Conservation (phyloP, 2,113 vertebrate genomes). For the Mastomys natalensis region DNA sequence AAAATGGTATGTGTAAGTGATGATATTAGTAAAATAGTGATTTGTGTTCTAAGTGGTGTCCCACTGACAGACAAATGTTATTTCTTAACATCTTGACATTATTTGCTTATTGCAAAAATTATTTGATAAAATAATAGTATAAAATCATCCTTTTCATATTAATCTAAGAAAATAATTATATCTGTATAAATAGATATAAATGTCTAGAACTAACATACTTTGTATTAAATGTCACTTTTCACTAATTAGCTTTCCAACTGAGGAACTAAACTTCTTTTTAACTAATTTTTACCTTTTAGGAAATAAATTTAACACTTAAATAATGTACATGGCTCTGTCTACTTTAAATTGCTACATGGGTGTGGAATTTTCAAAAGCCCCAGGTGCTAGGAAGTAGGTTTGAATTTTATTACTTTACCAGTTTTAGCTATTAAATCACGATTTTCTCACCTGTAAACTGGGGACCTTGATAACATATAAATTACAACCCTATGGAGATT, state of each 20-base stretch:
- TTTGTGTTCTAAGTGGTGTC: slow-evolving; percentile 57
- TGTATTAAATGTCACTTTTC: slow-evolving; percentile 55
- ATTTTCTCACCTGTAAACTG: slow-evolving; percentile 54
- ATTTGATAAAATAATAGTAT: slow-evolving; percentile 18
- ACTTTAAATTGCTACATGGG: slow-evolving; percentile 30
- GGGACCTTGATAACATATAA: slow-evolving; percentile 45
- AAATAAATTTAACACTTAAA: slow-evolving; percentile 49
- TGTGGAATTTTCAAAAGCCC: not conserved
- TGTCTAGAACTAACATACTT: slow-evolving; percentile 46
- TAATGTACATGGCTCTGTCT: not conserved
- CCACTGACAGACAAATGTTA: slow-evolving; percentile 54
- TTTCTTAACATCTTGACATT: slow-evolving; percentile 31
- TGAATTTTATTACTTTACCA: slow-evolving; percentile 39
- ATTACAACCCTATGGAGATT: slow-evolving; percentile 46
- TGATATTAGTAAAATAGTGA: slow-evolving; percentile 71
- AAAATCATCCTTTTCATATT: slow-evolving; percentile 58
- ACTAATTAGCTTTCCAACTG: slow-evolving; percentile 49
- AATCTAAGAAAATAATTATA: slow-evolving; percentile 44
- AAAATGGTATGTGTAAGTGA: slow-evolving; percentile 55
- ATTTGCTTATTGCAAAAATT: slow-evolving; percentile 63
- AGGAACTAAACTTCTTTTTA: slow-evolving; percentile 42
- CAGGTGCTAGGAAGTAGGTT: not conserved
- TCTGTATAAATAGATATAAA: not conserved
- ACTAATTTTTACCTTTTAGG: slow-evolving; percentile 38
- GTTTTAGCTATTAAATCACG: slow-evolving; percentile 47